Evolutionary conservation across 2,797 vertebrate species (phyloP), one percentile per base, ranked within the genome.

Genomic region (Karalla daura): DNA sequence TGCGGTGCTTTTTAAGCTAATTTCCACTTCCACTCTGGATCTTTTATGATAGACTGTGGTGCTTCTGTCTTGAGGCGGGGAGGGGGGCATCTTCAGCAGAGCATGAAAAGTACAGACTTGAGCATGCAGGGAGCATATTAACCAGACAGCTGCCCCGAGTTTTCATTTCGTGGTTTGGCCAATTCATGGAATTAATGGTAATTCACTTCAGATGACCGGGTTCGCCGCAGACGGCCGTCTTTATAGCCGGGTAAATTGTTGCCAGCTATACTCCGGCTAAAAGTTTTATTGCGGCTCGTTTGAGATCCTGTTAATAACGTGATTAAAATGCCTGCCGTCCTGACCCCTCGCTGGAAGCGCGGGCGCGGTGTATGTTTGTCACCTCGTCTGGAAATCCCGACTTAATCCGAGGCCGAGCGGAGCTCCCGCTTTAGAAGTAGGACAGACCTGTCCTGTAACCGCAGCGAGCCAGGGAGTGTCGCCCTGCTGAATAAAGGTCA

Each of bases 401-500:
- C 23, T 14, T 1, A 9, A 1, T 30, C 33, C 18, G 2, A 14
- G 46, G 62, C 41, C 28, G 32, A 63, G 54, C 45, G 11, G 40
- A 74, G 41, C 50, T 46, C 24, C 49, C 25, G 13, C 41, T 55
- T 46, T 17, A 62, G 61, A 85, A 77, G 60, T 83, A 83, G 81
- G 69, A 43, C 83, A 63, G 33, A 15, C 45, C 46, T 71, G 55
- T 71, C 20, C 58, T 64, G 71, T 75, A 78, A 33, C 24, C 4
- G 68, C 51, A 30, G 63, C 32, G 27, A 76, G 40, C 20, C 43
- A 69, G 75, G 33, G 64, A 70, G 63, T 55, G 69, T 66, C 62
- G 35, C 64, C 39, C 44, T 55, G 69, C 52, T 58, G 70, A 81
- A 76, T 83, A 80, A 85, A 85, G 83, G 84, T 86, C 83, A 73